Percentiles rank a stretch among this genome's conserved stretches.
Conservation (phyloP, 1,140 invertebrate genomes). For the Rhizoglyphus robini region DNA sequence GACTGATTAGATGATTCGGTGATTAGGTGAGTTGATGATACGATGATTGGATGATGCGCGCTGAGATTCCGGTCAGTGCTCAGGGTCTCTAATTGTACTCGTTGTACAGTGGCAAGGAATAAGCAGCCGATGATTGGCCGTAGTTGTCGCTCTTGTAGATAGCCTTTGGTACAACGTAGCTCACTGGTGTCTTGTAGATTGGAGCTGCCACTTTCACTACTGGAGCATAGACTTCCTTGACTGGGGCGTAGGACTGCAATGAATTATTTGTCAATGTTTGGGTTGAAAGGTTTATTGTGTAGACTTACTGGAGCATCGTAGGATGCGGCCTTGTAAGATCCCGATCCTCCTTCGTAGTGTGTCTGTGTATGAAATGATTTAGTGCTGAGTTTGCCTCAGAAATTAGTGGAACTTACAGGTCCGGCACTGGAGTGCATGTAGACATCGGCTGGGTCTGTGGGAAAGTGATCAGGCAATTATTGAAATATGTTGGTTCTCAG, state of each 20-base stretch:
- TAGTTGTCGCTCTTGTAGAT: no score
- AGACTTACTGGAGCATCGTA: slow-evolving; percentile 11
- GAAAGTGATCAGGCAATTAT: not conserved
- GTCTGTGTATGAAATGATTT: not conserved
- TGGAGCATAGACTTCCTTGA: not conserved
- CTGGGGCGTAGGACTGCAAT: not conserved
- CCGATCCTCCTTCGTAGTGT: not conserved
- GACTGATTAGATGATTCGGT: no score
- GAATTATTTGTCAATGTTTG: not conserved
- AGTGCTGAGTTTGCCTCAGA: no score
- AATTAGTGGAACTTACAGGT: not conserved
- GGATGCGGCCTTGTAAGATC: not conserved
- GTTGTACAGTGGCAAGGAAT: no score
- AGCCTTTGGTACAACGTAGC: not conserved
- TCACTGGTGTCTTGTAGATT: not conserved
- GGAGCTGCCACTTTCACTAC: not conserved
- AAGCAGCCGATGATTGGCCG: no score
- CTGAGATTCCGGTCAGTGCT: no score
- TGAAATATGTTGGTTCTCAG: not conserved
- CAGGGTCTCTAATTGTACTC: no score
- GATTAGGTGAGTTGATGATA: no score
- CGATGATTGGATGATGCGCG: no score
- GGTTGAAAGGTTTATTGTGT: not conserved
- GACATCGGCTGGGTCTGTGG: slow-evolving; percentile 22
- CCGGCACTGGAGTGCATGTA: slow-evolving; percentile 17